Conservation (phyloP, 2,113 vertebrate species). For the Amphiprion percula region DNA sequence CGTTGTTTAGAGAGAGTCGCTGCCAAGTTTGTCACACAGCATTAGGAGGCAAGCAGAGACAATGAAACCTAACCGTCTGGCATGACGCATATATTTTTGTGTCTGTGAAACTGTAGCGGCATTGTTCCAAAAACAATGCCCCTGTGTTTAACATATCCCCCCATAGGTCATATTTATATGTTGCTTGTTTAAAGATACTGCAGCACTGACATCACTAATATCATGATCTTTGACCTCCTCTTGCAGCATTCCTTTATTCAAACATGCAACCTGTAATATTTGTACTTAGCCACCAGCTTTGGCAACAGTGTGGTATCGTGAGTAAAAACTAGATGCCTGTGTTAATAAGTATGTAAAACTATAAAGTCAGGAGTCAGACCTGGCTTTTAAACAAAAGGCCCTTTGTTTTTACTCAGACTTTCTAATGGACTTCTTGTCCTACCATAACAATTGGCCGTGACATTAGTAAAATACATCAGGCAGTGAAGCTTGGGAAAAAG, state of each 20-base stretch:
- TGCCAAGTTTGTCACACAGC: constrained; percentile 49
- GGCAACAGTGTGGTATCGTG: constrained; percentile 29
- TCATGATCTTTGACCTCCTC: constrained; percentile 20
- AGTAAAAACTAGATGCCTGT: constrained; percentile 24
- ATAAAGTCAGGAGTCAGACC: constrained; percentile 34
- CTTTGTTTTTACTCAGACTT: constrained; percentile 41
- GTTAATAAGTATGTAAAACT: constrained; percentile 25
- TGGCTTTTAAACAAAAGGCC: constrained; percentile 21
- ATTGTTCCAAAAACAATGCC: constrained; percentile 33
- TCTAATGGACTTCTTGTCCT: constrained; percentile 21
- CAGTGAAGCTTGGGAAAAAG: constrained; percentile 7
- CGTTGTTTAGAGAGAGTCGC: constrained; percentile 40
- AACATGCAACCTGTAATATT: constrained; percentile 35
- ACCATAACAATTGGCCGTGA: constrained; percentile 19
- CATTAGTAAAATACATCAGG: constrained; percentile 38
- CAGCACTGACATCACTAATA: constrained; percentile 8
- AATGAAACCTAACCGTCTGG: constrained; percentile 32
- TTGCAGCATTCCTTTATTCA: constrained; percentile 31
- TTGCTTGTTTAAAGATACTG: background rate
- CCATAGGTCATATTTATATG: background rate
- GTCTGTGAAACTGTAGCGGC: constrained; percentile 21
- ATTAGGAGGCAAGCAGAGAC: constrained; percentile 52
- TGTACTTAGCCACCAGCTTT: constrained; percentile 37
- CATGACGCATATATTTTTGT: constrained; percentile 28
- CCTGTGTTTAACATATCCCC: background rate